Percentiles rank a stretch among this genome's conserved stretches.
Conservation (phyloP, 2,113 vertebrate species). For the Istiophorus platypterus region DNA sequence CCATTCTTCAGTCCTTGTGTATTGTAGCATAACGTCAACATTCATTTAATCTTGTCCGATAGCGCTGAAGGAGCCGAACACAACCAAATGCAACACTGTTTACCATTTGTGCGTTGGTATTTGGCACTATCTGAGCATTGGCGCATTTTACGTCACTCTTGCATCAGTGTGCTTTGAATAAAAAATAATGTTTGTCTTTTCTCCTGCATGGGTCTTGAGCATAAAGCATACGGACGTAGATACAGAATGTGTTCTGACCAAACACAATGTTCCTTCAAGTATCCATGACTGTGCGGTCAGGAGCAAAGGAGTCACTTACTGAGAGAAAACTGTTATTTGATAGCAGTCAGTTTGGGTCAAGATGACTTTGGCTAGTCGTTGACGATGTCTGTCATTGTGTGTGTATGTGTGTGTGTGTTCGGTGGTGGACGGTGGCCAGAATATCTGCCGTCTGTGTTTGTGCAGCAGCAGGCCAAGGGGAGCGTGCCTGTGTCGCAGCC, state of each 20-base stretch:
- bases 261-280: slow-evolving; percentile 25
- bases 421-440: slow-evolving; percentile 40
- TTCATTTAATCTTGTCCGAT: slow-evolving; percentile 46
- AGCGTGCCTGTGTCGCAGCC: slow-evolving; percentile 32
- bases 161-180: slow-evolving; percentile 78
- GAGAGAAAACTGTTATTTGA: slow-evolving; percentile 34
- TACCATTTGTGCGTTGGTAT: slow-evolving; percentile 62
- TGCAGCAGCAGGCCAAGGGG: slow-evolving; percentile 34
- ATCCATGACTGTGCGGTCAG: slow-evolving; percentile 23
- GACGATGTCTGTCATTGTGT: slow-evolving; percentile 15
- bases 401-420: slow-evolving; percentile 36
- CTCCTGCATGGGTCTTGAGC: slow-evolving; percentile 32
- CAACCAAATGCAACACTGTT: slow-evolving; percentile 71
- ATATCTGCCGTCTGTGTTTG: slow-evolving; percentile 43
- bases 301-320: slow-evolving; percentile 32
- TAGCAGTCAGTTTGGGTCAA: slow-evolving; percentile 24
- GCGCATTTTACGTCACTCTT: slow-evolving; percentile 73
- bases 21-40: slow-evolving; percentile 44
- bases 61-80: slow-evolving; percentile 32
- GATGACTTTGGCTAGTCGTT: slow-evolving; percentile 36
- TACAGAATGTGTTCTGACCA: slow-evolving; percentile 24
- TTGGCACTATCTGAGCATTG: slow-evolving; percentile 56
- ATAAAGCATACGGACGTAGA: slow-evolving; percentile 37
- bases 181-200: slow-evolving; percentile 69
- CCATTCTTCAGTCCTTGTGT: slow-evolving; percentile 12